A percentile compares a stretch with the other conserved stretches of the same genome.
Conservation (phyloP, 2,888 invertebrate species). For the Caenorhabditis japonica region DNA sequence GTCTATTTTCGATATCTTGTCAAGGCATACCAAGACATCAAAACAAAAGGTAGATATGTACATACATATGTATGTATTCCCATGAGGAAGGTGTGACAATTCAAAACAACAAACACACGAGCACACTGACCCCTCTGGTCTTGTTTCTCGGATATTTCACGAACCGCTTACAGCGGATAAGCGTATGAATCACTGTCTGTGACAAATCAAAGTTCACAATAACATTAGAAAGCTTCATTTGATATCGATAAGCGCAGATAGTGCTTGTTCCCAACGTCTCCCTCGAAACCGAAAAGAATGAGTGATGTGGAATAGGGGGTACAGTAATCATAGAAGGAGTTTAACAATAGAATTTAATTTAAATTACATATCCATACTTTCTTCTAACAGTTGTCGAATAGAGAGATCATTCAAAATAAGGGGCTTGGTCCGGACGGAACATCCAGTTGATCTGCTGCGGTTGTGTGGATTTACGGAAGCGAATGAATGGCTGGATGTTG, state of each 20-base stretch:
- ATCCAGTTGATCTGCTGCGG: conserved; percentile 41
- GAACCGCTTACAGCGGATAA: too few species aligned
- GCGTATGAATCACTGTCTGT: too few species aligned
- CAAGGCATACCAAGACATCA: too few species aligned
- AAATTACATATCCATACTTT: conserved; percentile 3
- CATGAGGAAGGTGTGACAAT: too few species aligned
- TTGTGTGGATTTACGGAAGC: conserved; percentile 61
- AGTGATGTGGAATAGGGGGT: not conserved
- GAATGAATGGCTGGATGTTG: conserved; percentile 65
- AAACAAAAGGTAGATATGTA: too few species aligned
- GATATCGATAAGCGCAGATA: conserved; percentile 19
- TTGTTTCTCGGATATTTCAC: too few species aligned
- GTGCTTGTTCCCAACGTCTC: conserved; percentile 48
- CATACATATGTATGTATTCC: too few species aligned
- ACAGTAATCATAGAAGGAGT: too few species aligned
- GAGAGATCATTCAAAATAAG: conserved; percentile 38
- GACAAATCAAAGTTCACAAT: too few species aligned
- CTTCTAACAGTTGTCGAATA: conserved; percentile 27
- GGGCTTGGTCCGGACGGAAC: conserved; percentile 35
- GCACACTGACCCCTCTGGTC: too few species aligned
- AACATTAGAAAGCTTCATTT: conserved; percentile 37
- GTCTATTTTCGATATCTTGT: too few species aligned
- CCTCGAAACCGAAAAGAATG: conserved; percentile 35
- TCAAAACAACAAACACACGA: too few species aligned
- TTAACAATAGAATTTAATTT: conserved; percentile 1